Conservation (phyloP, 2,888 invertebrate genomes). For the Archips crataeganus region DNA sequence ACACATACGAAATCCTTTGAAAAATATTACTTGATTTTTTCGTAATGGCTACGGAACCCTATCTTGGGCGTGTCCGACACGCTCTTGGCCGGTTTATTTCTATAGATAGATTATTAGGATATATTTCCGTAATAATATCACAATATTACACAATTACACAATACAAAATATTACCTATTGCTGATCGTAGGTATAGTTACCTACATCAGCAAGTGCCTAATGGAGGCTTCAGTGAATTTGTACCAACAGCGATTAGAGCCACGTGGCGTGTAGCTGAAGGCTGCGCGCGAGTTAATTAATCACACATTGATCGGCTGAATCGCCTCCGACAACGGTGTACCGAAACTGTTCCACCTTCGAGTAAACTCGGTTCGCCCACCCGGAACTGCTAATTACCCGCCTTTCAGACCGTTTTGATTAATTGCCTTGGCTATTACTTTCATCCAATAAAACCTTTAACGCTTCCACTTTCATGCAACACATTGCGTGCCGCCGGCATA, state of each 20-base stretch:
- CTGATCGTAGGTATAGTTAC: too few relatives aligned
- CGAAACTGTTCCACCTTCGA: constrained; percentile 56
- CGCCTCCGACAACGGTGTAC: constrained; percentile 47
- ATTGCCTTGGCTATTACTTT: constrained; percentile 50
- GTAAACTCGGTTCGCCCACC: constrained; percentile 45
- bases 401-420: constrained; percentile 57
- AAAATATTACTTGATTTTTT: too few relatives aligned
- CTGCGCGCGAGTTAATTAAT: constrained; percentile 58
- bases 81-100: too few relatives aligned
- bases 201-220: background rate
- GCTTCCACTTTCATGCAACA: constrained; percentile 42
- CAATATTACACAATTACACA: too few relatives aligned
- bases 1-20: too few relatives aligned
- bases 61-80: too few relatives aligned
- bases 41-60: too few relatives aligned
- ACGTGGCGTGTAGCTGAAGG: constrained; percentile 18
- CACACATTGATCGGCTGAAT: constrained; percentile 45
- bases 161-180: too few relatives aligned
- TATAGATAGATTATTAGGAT: too few relatives aligned
- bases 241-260: background rate
- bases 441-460: constrained; percentile 42
- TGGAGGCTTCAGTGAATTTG: background rate
- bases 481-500: constrained; percentile 30
- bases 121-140: too few relatives aligned
- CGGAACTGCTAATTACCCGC: constrained; percentile 56